Evolutionary conservation across 2,113 vertebrate genomes (phyloP), one percentile per base, ranked within the genome.

Genomic region (Orthonyx spaldingii): DNA sequence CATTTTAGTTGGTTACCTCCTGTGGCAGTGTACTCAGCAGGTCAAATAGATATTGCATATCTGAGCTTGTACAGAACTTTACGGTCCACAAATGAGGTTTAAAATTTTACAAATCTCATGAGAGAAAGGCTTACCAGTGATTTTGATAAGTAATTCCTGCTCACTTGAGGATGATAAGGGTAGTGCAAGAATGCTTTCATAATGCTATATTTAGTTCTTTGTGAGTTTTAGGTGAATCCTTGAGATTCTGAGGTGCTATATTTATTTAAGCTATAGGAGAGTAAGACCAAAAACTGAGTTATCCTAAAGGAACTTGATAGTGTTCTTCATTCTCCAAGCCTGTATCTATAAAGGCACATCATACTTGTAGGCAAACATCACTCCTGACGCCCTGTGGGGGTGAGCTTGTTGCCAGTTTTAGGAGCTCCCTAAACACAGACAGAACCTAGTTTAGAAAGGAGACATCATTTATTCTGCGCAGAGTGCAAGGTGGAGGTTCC

Each of bases 91-190:
- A 93, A 93, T 50, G 72, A 84, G n/a, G 59, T 82, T 92, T 95
- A 69, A 89, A 57, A 87, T 94, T 96, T 94, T 71, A 84, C 72
- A 96, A 71, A 97, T 93, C 90, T 93, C 68, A 46, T 16, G 76
- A 90, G 71, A 90, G 37, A 12, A 79, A 88, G 52, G 20, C 35
- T 94, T 89, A 41, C 39, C n/a, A 35, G 42, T 83, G 59, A 63
- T 85, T 86, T 49, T 60, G 59, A 81, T 84, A 86, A 93, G 79
- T 52, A 78, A 15, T 87, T 94, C 70, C 52, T 90, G 16, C 71
- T 93, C 44, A 84, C 41, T 84, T 78, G 52, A 90, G 68, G 41
- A 64, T 66, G 20, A 37, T 30, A 75, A 88, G n/a, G 13, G 49
- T 81, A 84, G 22, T 72, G 44, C 18, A 87, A 90, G 56, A 42